These are phyloP conservation scores for Pachycephala philippinensis DNA, from an alignment of 2,113 vertebrate genomes.

Conservation along the genomic window DNA sequence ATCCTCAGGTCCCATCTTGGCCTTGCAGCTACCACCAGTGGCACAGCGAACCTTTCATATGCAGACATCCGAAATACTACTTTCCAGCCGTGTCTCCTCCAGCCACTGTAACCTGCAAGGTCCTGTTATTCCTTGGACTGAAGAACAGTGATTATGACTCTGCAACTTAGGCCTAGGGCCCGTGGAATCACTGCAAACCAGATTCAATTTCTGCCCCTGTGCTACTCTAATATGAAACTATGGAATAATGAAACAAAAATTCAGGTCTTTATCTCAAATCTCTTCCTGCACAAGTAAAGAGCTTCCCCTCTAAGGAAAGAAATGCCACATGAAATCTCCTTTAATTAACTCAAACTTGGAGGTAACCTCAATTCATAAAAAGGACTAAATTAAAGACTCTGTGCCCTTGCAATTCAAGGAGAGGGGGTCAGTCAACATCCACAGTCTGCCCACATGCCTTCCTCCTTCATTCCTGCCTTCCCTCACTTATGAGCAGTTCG, in stretches of 20 bases:
- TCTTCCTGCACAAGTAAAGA: neutral
- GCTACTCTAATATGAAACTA: neutral
- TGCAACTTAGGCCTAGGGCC: neutral
- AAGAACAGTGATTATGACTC: neutral
- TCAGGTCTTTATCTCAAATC: neutral
- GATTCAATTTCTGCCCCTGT: neutral
- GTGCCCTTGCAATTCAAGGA: neutral
- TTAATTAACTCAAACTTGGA: neutral
- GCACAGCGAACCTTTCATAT: rapidly evolving
- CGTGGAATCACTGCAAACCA: neutral
- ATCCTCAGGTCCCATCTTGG: neutral
- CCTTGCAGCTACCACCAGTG: neutral
- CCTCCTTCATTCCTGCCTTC: neutral
- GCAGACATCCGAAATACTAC: neutral
- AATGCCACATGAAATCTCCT: neutral
- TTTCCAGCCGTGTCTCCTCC: neutral
- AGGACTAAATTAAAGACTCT: neutral
- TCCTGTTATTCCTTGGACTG: neutral
- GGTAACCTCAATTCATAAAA: neutral
- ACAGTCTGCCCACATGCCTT: neutral
- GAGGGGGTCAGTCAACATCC: rapidly evolving
- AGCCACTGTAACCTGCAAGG: neutral
- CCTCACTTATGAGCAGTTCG: rapidly evolving
- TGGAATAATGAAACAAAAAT: neutral
- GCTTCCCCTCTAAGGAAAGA: neutral